phyloP scores from a whole-genome alignment of 2,888 invertebrate genomes.

The Rapana venosa region DNA sequence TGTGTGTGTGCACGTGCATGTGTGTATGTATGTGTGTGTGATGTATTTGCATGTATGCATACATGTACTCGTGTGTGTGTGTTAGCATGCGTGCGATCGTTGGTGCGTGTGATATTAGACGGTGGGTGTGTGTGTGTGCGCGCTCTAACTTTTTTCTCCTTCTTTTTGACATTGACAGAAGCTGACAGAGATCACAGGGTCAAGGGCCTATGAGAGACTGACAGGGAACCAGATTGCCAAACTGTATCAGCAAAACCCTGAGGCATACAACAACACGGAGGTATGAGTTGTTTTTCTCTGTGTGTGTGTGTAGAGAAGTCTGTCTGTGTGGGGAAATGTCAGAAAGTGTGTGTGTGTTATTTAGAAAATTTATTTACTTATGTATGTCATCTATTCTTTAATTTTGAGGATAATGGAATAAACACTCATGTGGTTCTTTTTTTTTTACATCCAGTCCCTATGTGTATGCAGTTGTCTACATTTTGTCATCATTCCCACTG shows the following conservation, averaged over 20 bases:
- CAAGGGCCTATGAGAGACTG: conserved; percentile 92
- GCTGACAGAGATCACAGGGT: conserved; percentile 89
- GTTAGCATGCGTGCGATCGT: too few species aligned
- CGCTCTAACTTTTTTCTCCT: neutral
- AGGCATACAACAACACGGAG: conserved; percentile 87
- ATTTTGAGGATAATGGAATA: too few species aligned
- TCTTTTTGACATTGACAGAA: conserved; percentile 80
- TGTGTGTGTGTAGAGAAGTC: neutral
- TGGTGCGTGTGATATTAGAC: too few species aligned
- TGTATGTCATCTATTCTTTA: neutral
- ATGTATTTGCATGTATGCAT: neutral
- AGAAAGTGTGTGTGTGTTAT: neutral
- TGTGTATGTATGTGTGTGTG: neutral
- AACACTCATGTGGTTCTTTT: too few species aligned
- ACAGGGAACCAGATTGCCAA: conserved; percentile 96
- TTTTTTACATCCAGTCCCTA: too few species aligned
- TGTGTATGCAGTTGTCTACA: too few species aligned
- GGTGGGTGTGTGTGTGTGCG: neutral
- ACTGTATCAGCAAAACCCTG: conserved; percentile 85
- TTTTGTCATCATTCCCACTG: too few species aligned
- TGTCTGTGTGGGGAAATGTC: neutral
- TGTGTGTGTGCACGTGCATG: neutral
- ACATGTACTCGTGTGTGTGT: neutral
- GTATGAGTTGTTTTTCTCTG: conserved; percentile 70
- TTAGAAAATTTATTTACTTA: neutral